Conservation (phyloP, 2,888 invertebrate genomes). For the Melieria picta region DNA sequence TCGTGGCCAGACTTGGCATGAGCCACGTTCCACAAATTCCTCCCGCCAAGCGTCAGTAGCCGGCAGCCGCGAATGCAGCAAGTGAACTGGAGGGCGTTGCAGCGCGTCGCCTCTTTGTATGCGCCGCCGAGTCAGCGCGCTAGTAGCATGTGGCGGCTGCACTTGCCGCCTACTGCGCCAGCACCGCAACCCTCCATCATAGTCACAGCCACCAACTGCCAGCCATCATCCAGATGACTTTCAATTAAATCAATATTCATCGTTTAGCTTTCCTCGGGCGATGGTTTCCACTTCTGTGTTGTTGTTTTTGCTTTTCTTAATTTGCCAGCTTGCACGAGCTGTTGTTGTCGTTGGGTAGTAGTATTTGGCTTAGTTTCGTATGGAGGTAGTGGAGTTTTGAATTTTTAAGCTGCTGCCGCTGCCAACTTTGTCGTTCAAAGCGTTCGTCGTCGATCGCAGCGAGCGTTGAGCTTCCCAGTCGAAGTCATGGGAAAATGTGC, state of each 20-base stretch:
- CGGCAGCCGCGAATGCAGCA: constrained; percentile 22
- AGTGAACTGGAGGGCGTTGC: constrained; percentile 26
- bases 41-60: constrained; percentile 22
- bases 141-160: neutral
- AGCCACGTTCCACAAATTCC: constrained; percentile 39
- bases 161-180: constrained; percentile 4
- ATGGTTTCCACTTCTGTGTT: too few relatives aligned
- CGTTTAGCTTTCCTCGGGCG: too few relatives aligned
- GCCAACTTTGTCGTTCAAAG: too few relatives aligned
- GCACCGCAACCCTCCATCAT: neutral
- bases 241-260: neutral
- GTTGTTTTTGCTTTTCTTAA: too few relatives aligned
- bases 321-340: too few relatives aligned
- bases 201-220: constrained; percentile 8
- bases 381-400: too few relatives aligned
- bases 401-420: too few relatives aligned
- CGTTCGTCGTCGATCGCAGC: too few relatives aligned
- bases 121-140: neutral
- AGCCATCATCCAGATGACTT: constrained; percentile 4
- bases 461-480: too few relatives aligned
- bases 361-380: too few relatives aligned
- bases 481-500: too few relatives aligned
- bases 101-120: constrained; percentile 15
- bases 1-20: constrained; percentile 8
- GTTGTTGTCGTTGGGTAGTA: too few relatives aligned